phyloP scores from a whole-genome alignment of 2,888 invertebrate species.

The Thereva unica region DNA sequence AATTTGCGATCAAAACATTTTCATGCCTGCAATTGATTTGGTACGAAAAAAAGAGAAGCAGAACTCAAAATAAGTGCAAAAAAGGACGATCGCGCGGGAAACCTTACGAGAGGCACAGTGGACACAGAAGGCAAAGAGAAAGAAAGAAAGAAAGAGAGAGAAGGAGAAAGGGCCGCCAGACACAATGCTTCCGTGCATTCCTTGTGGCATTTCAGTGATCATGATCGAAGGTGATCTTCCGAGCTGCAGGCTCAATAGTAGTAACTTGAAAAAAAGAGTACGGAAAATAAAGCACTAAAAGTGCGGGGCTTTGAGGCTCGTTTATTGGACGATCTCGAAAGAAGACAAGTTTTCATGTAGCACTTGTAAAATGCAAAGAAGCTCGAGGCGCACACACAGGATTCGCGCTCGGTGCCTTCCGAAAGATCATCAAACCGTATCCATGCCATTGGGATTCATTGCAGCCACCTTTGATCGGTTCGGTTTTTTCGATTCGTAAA shows the following conservation, averaged over 20 bases:
- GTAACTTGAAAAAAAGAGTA: constrained; percentile 1
- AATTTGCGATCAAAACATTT: constrained; percentile 36
- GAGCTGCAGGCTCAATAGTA: background rate
- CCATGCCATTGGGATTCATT: background rate
- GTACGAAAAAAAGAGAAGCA: constrained; percentile 6
- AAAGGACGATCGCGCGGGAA: background rate
- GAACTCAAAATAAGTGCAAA: constrained; percentile 7
- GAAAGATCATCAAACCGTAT: constrained; percentile 18
- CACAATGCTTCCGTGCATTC: constrained; percentile 37
- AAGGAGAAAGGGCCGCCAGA: constrained; percentile 14
- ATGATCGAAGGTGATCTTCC: constrained; percentile 23
- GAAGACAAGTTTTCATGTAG: constrained; percentile 32
- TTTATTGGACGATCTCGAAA: constrained; percentile 27
- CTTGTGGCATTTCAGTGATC: constrained; percentile 15
- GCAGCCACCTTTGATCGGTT: constrained; percentile 18
- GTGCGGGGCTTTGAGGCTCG: background rate
- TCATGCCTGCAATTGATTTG: constrained; percentile 36
- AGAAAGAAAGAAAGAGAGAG: constrained; percentile 2
- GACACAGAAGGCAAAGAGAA: constrained; percentile 19
- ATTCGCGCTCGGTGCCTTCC: constrained; percentile 6
- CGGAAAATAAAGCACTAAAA: background rate
- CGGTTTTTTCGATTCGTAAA: constrained; percentile 33
- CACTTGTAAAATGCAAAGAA: constrained; percentile 34
- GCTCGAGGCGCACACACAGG: constrained; percentile 15
- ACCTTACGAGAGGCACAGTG: too few species aligned